Evolutionary conservation across 2,888 invertebrate genomes (phyloP), one percentile per base, ranked within the genome.

Genomic region (Conus canariensis): DNA sequence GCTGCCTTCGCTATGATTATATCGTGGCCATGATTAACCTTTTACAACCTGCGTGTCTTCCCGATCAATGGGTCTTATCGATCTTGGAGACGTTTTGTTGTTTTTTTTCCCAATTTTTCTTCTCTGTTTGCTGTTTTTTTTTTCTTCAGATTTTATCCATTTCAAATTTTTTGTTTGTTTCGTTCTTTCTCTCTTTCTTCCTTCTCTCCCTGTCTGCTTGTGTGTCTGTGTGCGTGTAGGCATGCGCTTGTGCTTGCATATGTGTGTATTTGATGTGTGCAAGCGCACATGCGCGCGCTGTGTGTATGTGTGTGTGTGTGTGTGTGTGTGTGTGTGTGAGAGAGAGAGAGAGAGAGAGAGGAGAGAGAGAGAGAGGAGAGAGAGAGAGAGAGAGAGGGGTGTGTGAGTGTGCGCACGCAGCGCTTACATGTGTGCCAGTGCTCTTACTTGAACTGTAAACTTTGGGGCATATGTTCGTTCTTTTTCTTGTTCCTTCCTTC

Each of bases 261-360:
- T 74, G 5, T 74, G 70, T 74, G 70, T 12, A n/a, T 64, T 64
- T 10, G 12, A 64, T 64, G 60, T 64, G 60, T 64, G 16, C 16
- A 16, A 64, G 10, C 10, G 60, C 16, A 1, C 10, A 64, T 64
- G 16, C 10, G 16, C 16, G 60, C 16, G 10, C 16, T 8, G 70
- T 74, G 19, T 19, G 70, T 74, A 5, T 83, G 30, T 83, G 83
- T 83, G 83, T 83, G 83, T 83, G 83, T 83, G 83, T 83, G 83
- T 83, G 83, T 83, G 83, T 83, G 83, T 83, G 83, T 83, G 83
- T 83, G 83, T 83, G 83, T 83, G 83, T 83, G 83, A 45, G 45
- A 45, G 45, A 45, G 45, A 45, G 45, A 45, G 45, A 45, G 45
- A 45, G 45, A 45, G 45, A 45, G 45, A 45, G 45, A 45, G 45